phyloP scores from a whole-genome alignment of 2,113 vertebrate species.

The Petaurus breviceps region DNA sequence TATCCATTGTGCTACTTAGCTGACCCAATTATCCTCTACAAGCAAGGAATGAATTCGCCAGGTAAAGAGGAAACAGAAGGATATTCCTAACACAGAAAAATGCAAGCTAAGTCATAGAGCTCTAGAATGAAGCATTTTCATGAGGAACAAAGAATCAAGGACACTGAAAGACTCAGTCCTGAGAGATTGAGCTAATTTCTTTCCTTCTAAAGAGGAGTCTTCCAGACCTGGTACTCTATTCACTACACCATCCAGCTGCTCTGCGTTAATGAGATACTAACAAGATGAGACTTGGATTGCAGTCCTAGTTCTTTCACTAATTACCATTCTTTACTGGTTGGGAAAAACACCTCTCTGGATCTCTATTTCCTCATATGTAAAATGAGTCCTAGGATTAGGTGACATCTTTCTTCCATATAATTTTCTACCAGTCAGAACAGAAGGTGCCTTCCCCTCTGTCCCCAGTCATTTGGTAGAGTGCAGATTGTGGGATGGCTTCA shows the following conservation, averaged over 20 bases:
- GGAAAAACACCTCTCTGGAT: background rate
- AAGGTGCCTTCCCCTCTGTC: background rate
- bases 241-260: too few species aligned
- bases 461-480: too few species aligned
- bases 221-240: too few species aligned
- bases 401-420: background rate
- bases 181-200: too few species aligned
- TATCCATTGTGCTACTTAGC: too few species aligned
- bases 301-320: background rate
- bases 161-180: too few species aligned
- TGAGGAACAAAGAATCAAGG: too few species aligned
- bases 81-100: background rate
- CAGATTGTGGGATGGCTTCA: background rate
- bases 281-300: background rate
- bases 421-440: background rate
- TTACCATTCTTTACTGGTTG: background rate
- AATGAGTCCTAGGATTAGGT: background rate
- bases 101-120: background rate
- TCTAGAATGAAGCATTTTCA: too few species aligned
- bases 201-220: too few species aligned
- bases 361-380: constrained; percentile 11
- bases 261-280: too few species aligned
- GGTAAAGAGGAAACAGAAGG: background rate
- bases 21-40: too few species aligned
- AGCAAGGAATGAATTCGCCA: background rate